A percentile compares a stretch with the other conserved stretches of the same genome.
phyloP scores from a whole-genome alignment of 1,140 invertebrate species.

The Solen grandis region DNA sequence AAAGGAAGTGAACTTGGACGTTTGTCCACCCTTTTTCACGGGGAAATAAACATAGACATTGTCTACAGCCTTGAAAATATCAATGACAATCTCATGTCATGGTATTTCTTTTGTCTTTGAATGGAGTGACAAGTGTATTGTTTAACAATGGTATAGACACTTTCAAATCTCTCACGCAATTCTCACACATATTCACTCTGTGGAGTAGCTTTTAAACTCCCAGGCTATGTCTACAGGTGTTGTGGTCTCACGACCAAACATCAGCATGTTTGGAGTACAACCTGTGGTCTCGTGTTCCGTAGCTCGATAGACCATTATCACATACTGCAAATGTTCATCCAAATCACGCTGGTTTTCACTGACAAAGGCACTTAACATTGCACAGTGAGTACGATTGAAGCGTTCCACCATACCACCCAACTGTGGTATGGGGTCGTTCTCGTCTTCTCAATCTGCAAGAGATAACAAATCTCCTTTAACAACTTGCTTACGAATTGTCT shows the following conservation, averaged over 20 bases:
- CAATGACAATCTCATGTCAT: slow-evolving; percentile 14
- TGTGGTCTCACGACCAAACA: slow-evolving; percentile 58
- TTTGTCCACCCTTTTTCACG: background rate
- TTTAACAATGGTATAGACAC: slow-evolving; percentile 14
- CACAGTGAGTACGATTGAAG: too few relatives aligned
- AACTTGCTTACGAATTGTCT: too few relatives aligned
- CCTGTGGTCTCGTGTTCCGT: slow-evolving; percentile 59
- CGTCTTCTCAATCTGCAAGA: slow-evolving; percentile 54
- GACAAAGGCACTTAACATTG: slow-evolving; percentile 63
- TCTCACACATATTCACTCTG: slow-evolving; percentile 15
- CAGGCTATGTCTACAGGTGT: slow-evolving; percentile 46
- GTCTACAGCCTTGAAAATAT: slow-evolving; percentile 26
- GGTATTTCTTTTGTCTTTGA: slow-evolving; percentile 36
- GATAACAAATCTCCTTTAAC: slow-evolving; percentile 41
- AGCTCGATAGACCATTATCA: slow-evolving; percentile 59
- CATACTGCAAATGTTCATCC: slow-evolving; percentile 56
- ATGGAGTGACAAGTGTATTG: slow-evolving; percentile 7
- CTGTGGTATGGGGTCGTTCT: slow-evolving; percentile 54
- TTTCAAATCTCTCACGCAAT: slow-evolving; percentile 18
- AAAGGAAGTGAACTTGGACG: slow-evolving; percentile 36
- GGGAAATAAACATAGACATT: slow-evolving; percentile 27
- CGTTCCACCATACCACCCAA: slow-evolving; percentile 56
- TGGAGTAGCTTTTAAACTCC: slow-evolving; percentile 14
- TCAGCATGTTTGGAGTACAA: slow-evolving; percentile 56
- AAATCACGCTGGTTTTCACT: slow-evolving; percentile 58